These are phyloP conservation scores for Suricata suricatta DNA, from an alignment of 2,113 vertebrate species.

Conservation along the genomic window DNA sequence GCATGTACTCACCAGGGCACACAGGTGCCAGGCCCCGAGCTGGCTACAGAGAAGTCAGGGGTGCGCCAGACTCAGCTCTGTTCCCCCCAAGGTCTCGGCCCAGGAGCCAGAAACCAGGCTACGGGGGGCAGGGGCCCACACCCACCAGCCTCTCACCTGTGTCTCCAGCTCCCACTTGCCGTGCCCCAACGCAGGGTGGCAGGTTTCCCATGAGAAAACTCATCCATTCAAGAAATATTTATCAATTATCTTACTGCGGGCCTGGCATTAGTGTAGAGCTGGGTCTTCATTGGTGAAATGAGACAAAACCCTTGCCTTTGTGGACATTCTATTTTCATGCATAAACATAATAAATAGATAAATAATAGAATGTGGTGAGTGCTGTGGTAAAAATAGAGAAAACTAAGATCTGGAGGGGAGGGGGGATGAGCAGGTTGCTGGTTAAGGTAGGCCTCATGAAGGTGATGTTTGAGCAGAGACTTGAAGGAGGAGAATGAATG, in stretches of 20 bases:
- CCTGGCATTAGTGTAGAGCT: neutral
- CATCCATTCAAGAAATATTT: neutral
- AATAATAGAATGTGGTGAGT: neutral
- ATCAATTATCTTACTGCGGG: neutral
- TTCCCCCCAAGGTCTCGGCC: neutral
- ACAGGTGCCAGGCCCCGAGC: neutral
- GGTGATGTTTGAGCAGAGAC: neutral
- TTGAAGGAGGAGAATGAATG: neutral
- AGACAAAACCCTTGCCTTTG: neutral
- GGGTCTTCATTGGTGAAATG: neutral
- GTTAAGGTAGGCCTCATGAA: neutral
- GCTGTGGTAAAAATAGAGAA: neutral
- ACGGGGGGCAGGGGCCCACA: neutral
- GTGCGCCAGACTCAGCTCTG: neutral
- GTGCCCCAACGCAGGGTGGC: neutral
- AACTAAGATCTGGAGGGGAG: neutral
- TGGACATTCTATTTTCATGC: neutral
- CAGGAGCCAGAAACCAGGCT: neutral
- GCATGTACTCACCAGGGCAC: rapidly evolving
- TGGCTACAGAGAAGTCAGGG: neutral
- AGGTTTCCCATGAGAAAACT: neutral
- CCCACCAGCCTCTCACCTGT: neutral
- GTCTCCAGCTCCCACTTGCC: neutral
- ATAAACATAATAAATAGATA: neutral
- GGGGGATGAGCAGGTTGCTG: neutral